Percentiles rank a stretch among this genome's conserved stretches.
Evolutionary conservation across 1,140 invertebrate genomes (phyloP).

Genomic region (Diorhabda sublineata): DNA sequence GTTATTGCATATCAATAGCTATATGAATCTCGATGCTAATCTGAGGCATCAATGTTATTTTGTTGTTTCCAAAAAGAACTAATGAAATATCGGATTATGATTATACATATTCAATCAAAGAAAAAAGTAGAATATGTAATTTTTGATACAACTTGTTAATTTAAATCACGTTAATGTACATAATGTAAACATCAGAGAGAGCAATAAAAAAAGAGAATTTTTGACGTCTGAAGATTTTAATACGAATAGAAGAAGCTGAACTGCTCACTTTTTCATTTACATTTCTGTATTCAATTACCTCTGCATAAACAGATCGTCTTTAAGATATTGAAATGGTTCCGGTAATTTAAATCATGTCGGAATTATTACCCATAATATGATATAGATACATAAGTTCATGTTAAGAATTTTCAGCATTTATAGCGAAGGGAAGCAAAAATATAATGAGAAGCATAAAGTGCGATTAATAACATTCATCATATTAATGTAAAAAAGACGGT

Average conservation of each 20-base stretch:
- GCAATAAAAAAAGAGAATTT: neutral
- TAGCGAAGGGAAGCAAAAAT: neutral
- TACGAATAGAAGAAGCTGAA: neutral
- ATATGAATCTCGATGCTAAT: too few relatives aligned
- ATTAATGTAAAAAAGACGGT: neutral
- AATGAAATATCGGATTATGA: too few relatives aligned
- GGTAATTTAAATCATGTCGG: neutral
- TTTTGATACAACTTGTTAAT: neutral
- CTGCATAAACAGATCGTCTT: neutral
- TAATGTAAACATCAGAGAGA: too few relatives aligned
- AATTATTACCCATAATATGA: neutral
- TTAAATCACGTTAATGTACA: neutral
- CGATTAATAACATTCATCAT: neutral
- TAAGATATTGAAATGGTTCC: neutral
- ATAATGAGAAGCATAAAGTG: neutral
- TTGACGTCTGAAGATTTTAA: neutral
- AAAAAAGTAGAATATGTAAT: too few relatives aligned
- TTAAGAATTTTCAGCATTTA: conserved; percentile 1
- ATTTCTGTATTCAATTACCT: neutral
- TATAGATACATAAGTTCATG: neutral
- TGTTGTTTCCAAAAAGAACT: too few relatives aligned
- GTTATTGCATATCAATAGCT: too few relatives aligned
- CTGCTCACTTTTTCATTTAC: neutral
- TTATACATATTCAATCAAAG: too few relatives aligned
- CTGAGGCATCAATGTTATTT: too few relatives aligned